A percentile compares a stretch with the other conserved stretches of the same genome.
These are phyloP conservation scores for Hydropsyche tenuis DNA, from an alignment of 1,140 invertebrate genomes.

Conservation along the genomic window DNA sequence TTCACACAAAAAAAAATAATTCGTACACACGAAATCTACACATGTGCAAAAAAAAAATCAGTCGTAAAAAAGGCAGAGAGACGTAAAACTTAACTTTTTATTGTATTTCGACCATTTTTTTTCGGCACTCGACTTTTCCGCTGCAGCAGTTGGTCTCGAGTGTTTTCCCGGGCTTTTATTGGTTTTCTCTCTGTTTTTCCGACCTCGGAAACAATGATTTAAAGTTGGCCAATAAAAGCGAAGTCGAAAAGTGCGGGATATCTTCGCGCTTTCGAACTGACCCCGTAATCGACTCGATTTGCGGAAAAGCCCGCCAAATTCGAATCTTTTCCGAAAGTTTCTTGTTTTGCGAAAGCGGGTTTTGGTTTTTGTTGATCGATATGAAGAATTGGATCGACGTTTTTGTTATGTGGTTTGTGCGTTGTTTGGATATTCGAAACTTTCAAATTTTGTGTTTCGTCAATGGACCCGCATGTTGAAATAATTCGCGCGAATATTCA, in stretches of 20 bases:
- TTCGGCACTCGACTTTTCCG: constrained; percentile 2
- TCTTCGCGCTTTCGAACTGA: not conserved
- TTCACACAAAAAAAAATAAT: not conserved
- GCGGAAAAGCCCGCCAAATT: no score
- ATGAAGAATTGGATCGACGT: no score
- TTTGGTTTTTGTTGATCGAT: no score
- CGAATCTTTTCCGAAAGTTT: no score
- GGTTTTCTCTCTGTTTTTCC: constrained; percentile 33
- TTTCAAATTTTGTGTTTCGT: no score
- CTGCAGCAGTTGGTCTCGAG: constrained; percentile 30
- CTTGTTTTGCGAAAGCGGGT: no score
- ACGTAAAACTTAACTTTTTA: constrained; percentile 4
- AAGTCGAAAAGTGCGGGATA: constrained; percentile 5
- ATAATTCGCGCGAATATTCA: no score
- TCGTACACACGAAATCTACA: not conserved
- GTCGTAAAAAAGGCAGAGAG: not conserved
- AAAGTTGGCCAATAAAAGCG: constrained; percentile 35
- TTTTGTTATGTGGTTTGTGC: no score
- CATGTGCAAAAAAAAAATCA: not conserved
- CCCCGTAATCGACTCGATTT: no score
- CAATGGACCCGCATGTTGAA: no score
- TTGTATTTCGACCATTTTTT: not conserved
- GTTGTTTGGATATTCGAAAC: no score
- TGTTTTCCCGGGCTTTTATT: constrained; percentile 34
- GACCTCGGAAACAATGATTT: constrained; percentile 34